Base-by-base conservation (phyloP, 2,888 invertebrate species). In the Parnassius mnemosyne region DNA sequence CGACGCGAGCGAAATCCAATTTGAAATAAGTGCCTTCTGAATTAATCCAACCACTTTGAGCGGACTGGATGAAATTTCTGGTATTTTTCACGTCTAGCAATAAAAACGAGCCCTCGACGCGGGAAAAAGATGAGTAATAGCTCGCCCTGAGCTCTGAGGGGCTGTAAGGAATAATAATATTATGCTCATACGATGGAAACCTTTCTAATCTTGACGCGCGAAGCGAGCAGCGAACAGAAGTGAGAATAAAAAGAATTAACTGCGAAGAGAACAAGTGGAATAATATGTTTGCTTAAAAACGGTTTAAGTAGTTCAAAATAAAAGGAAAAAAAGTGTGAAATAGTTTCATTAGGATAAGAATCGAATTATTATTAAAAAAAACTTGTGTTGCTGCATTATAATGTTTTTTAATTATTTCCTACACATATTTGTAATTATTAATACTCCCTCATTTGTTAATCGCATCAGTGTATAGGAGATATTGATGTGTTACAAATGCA, bases 21-120 rank as follows among this genome's bases (percentile, higher is more conserved):
- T 90, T 87, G 88, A 88, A 89, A 89, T 90, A 90, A 91, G 90
- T 90, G 89, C 88, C 85, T 84, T 84, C 85, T 85, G 90, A 91
- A 90, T 91, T 90, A 91, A 90, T 91, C 89, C 89, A 74, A 83
- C 84, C 87, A 87, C 88, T 88, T 87, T 85, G 85, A 85, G 76
- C 83, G 84, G 81, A 84, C 84, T 81, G 87, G 85, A 83, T 87
- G 87, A 89, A 89, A 89, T 89, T 90, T 90, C 87, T 89, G 89
- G 87, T 87, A 90, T 89, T 90, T 90, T 91, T 89, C 90, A 90
- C 89, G 85, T 89, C 87, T 80, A 83, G 87, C 83, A 87, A 88
- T 90, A 90, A 90, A 90, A 90, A 88, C 83, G 85, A 82, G 83
- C 84, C 82, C 79, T 81, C 84, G 76, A 81, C 81, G 78, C 77